These are phyloP conservation scores for Melanotaenia maccullochi DNA, from an alignment of 2,797 vertebrate species.

Conservation along the genomic window DNA sequence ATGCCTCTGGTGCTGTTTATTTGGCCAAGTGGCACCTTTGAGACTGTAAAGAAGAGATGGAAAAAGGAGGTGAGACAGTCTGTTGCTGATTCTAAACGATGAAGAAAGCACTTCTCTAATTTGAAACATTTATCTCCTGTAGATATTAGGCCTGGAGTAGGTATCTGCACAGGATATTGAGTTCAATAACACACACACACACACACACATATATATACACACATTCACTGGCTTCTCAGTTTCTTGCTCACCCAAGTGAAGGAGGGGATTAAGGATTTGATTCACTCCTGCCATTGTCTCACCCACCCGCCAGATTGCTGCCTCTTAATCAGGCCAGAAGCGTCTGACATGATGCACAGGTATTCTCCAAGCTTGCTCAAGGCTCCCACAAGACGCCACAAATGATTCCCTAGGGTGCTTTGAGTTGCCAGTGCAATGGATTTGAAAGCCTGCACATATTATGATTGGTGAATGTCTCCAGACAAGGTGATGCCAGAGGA, in stretches of 20 bases:
- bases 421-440: conserved; percentile 62
- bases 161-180: conserved; percentile 51
- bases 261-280: conserved; percentile 77
- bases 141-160: conserved; percentile 62
- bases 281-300: conserved; percentile 75
- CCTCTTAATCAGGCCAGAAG: conserved; percentile 64
- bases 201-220: conserved; percentile 14
- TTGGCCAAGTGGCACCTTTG: conserved; percentile 19
- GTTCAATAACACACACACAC: conserved; percentile 31
- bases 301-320: conserved; percentile 61
- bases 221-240: conserved; percentile 33
- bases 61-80: conserved; percentile 12
- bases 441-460: conserved; percentile 62
- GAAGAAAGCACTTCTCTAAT: conserved; percentile 55
- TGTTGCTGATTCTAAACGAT: conserved; percentile 44
- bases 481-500: conserved; percentile 64
- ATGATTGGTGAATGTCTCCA: conserved; percentile 69
- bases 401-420: conserved; percentile 62
- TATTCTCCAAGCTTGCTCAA: conserved; percentile 62
- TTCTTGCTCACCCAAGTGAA: conserved; percentile 64
- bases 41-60: conserved; percentile 8
- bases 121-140: conserved; percentile 69
- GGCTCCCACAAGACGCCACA: conserved; percentile 51
- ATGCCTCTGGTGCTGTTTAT: conserved; percentile 35
- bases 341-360: conserved; percentile 60